Base-by-base conservation (phyloP, 2,888 invertebrate genomes). In the Carcina quercana region DNA sequence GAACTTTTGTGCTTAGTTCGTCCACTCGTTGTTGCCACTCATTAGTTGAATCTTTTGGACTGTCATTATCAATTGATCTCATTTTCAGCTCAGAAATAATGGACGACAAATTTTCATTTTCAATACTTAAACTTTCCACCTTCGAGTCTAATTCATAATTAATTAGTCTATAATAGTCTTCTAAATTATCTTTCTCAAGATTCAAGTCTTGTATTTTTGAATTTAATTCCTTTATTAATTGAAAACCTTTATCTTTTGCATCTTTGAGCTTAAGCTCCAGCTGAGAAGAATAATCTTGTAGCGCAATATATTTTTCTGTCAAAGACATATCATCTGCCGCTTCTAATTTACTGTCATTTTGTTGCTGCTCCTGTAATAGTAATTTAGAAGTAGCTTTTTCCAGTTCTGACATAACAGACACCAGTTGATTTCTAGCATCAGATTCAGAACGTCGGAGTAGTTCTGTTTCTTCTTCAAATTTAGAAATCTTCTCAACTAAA, bases 181-280 rank as follows among this genome's bases (percentile, higher is more conserved):
- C n/a, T n/a, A n/a, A n/a, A n/a, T n/a, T n/a, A n/a, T n/a, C n/a
- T n/a, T n/a, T n/a, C n/a, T n/a, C n/a, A n/a, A n/a, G n/a, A n/a
- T n/a, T n/a, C n/a, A n/a, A n/a, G n/a, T n/a, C n/a, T n/a, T n/a
- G n/a, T n/a, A n/a, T n/a, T n/a, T n/a, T n/a, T n/a, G n/a, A n/a
- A n/a, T n/a, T n/a, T n/a, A n/a, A n/a, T n/a, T n/a, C n/a, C n/a
- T n/a, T n/a, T n/a, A n/a, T 55, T 21, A 73, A 44, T 3, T 67
- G 59, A 30, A 61, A 53, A 39, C 79, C 69, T 50, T 76, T 79
- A 10, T 64, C 56, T 49, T 75, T 72, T 1, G 80, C 59, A 25
- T 82, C 74, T 29, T 80, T 70, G 21, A 80, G 42, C 28, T 50
- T 53, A 29, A 45, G 35, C 36, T 66, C 65, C 14, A 76, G 42